These are phyloP conservation scores for Willisornis vidua DNA, from an alignment of 2,113 vertebrate genomes.

Conservation along the genomic window DNA sequence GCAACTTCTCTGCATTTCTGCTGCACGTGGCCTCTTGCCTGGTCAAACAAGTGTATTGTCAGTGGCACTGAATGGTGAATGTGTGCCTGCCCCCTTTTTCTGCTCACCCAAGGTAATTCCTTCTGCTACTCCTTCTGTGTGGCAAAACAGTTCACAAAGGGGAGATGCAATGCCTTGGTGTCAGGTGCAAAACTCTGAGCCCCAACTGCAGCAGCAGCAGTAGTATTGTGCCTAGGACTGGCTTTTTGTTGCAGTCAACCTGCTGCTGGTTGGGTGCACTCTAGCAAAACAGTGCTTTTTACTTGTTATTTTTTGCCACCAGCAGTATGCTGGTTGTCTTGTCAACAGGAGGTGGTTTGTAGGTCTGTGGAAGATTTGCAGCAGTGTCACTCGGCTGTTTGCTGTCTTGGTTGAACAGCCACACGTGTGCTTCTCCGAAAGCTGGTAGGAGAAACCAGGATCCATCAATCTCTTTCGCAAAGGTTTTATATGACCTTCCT, in stretches of 20 bases:
- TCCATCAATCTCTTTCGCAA: background rate
- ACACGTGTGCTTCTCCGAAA: fast-evolving
- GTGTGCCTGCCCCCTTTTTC: background rate
- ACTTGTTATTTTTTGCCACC: background rate
- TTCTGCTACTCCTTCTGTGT: background rate
- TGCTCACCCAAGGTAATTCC: background rate
- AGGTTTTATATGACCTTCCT: background rate
- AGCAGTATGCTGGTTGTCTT: fast-evolving
- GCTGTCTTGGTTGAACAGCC: background rate
- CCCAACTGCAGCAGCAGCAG: fast-evolving
- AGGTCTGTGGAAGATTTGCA: background rate
- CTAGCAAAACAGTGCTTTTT: background rate
- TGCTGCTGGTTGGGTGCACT: background rate
- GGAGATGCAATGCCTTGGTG: background rate
- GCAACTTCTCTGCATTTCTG: fast-evolving
- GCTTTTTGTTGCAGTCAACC: background rate
- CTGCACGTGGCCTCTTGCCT: background rate
- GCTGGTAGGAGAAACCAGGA: background rate
- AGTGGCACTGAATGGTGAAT: fast-evolving
- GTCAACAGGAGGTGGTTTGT: background rate
- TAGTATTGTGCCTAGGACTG: fast-evolving
- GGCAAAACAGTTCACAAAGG: background rate
- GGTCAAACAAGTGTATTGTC: background rate
- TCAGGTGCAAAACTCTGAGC: background rate
- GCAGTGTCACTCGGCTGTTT: background rate